Evolutionary conservation across 1,140 invertebrate species (phyloP).

Genomic region (Watersipora subatra): DNA sequence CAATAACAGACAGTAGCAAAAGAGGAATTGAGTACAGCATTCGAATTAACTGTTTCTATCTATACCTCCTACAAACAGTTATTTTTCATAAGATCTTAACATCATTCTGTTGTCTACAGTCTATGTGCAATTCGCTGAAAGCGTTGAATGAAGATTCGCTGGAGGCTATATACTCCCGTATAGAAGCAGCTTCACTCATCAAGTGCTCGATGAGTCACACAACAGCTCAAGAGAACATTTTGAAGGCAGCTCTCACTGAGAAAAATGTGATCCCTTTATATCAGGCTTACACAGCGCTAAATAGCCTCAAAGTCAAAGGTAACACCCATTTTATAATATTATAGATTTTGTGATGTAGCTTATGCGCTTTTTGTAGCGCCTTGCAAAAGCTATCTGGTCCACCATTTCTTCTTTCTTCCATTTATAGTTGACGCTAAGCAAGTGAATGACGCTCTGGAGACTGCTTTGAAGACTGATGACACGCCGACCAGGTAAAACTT

Average conservation of each 20-base stretch:
- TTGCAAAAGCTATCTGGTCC: no score
- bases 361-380: neutral
- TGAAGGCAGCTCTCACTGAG: neutral
- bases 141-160: neutral
- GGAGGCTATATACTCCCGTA: neutral
- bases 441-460: conserved; percentile 19
- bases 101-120: no score
- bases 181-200: neutral
- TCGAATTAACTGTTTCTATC: neutral
- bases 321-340: neutral
- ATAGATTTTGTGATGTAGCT: neutral
- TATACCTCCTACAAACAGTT: neutral
- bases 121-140: neutral
- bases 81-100: neutral
- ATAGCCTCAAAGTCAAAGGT: neutral
- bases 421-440: conserved; percentile 42
- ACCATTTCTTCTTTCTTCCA: conserved; percentile 5
- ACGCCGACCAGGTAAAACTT: conserved; percentile 23
- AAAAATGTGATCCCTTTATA: neutral
- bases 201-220: neutral
- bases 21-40: neutral
- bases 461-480: conserved; percentile 33
- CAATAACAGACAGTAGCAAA: no score
- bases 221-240: neutral
- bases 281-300: neutral